Conservation (phyloP, 2,797 vertebrate species). For the Poecilia gillii region DNA sequence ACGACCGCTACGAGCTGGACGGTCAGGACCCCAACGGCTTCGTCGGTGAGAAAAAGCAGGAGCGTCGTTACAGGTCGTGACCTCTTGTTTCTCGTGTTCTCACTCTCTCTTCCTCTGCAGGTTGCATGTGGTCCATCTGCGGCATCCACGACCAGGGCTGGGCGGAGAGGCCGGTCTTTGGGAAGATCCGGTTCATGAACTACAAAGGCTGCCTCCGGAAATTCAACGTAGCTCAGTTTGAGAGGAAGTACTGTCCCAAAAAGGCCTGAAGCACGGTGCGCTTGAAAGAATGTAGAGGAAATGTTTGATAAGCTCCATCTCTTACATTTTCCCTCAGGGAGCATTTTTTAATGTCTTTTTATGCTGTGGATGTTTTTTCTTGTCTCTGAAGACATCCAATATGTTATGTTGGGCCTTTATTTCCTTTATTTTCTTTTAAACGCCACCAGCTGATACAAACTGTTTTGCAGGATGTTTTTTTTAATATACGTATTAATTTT, state of each 20-base stretch:
- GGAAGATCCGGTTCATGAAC: constrained; percentile 94
- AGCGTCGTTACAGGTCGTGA: not conserved
- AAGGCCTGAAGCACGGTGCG: constrained; percentile 12
- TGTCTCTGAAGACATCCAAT: not conserved
- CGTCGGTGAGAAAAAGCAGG: constrained; percentile 77
- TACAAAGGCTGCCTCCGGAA: constrained; percentile 91
- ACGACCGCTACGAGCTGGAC: constrained; percentile 88
- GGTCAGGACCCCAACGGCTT: constrained; percentile 91
- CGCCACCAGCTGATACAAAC: not conserved
- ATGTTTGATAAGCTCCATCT: constrained; percentile 8
- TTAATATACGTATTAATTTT: not conserved
- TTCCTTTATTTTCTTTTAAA: not conserved
- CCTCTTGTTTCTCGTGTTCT: not conserved
- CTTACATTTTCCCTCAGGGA: constrained; percentile 20
- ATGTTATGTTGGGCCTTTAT: not conserved
- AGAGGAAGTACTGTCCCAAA: constrained; percentile 78
- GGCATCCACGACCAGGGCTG: constrained; percentile 92
- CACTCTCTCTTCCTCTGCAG: constrained; percentile 54
- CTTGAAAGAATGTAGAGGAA: not conserved
- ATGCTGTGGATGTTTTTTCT: not conserved
- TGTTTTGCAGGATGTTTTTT: not conserved
- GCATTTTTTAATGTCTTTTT: not conserved
- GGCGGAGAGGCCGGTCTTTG: constrained; percentile 85
- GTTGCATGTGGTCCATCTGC: constrained; percentile 94
- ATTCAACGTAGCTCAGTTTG: constrained; percentile 86